A percentile compares a stretch with the other conserved stretches of the same genome.
These are phyloP conservation scores for Mythimna impura DNA, from an alignment of 2,888 invertebrate species.

Conservation along the genomic window DNA sequence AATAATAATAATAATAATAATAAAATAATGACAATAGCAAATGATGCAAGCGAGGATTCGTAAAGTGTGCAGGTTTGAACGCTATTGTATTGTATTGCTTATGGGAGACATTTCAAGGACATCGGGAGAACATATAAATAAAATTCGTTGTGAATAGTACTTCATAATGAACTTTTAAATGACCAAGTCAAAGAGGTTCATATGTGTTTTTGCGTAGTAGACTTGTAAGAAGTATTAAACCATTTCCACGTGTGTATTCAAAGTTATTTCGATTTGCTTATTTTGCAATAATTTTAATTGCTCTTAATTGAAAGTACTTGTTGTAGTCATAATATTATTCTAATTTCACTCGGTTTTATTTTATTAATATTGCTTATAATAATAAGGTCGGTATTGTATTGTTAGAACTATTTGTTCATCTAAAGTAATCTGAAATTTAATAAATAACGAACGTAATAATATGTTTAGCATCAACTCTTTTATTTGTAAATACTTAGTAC, in stretches of 20 bases:
- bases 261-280: slow-evolving; percentile 6
- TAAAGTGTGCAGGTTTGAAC: slow-evolving; percentile 2
- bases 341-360: slow-evolving; percentile 33
- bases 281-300: slow-evolving; percentile 17
- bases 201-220: slow-evolving; percentile 19
- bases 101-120: neutral
- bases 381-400: slow-evolving; percentile 32
- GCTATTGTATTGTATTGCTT: neutral
- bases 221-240: slow-evolving; percentile 1
- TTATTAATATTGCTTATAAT: slow-evolving; percentile 37
- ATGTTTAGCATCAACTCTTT: slow-evolving; percentile 21
- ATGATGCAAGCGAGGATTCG: slow-evolving; percentile 15
- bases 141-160: slow-evolving; percentile 39
- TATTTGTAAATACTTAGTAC: slow-evolving; percentile 36
- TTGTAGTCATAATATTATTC: slow-evolving; percentile 31
- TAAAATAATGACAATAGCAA: slow-evolving; percentile 27
- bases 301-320: slow-evolving; percentile 15
- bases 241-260: slow-evolving; percentile 1
- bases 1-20: no score
- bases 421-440: slow-evolving; percentile 31
- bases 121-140: slow-evolving; percentile 7
- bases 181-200: neutral
- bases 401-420: slow-evolving; percentile 31
- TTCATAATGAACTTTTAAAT: slow-evolving; percentile 8
- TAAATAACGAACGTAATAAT: slow-evolving; percentile 29